Conservation (phyloP, 2,113 vertebrate genomes). For the Dromiciops gliroides region DNA sequence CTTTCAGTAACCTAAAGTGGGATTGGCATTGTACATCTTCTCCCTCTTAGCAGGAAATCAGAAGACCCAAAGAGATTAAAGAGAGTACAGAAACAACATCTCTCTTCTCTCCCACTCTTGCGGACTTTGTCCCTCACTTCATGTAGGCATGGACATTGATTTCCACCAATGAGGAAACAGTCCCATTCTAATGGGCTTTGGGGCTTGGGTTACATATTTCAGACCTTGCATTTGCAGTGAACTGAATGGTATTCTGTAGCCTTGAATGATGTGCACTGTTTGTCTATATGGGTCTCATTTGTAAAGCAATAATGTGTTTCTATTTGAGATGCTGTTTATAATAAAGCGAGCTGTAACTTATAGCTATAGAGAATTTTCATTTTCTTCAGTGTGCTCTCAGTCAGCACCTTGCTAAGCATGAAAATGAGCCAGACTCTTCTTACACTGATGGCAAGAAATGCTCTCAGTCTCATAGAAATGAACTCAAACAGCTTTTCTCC, state of each 20-base stretch:
- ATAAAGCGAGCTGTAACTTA: neutral
- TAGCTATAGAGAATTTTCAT: neutral
- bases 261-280: neutral
- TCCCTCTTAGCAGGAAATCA: neutral
- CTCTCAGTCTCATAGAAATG: neutral
- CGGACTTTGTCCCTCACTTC: neutral
- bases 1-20: neutral
- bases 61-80: neutral
- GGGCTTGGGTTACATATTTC: neutral
- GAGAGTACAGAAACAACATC: neutral
- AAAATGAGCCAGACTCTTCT: neutral
- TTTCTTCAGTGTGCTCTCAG: neutral
- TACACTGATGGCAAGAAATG: neutral
- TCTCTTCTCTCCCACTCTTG: neutral
- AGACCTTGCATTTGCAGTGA: neutral
- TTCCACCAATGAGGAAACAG: neutral
- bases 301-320: neutral
- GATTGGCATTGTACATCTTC: neutral
- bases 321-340: conserved; percentile 15
- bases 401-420: neutral
- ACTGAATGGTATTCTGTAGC: neutral
- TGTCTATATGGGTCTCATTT: neutral
- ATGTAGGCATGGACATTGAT: neutral
- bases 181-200: neutral
- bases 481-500: neutral